Conservation (phyloP, 2,888 invertebrate genomes). For the Siphonodentalium dalli region DNA sequence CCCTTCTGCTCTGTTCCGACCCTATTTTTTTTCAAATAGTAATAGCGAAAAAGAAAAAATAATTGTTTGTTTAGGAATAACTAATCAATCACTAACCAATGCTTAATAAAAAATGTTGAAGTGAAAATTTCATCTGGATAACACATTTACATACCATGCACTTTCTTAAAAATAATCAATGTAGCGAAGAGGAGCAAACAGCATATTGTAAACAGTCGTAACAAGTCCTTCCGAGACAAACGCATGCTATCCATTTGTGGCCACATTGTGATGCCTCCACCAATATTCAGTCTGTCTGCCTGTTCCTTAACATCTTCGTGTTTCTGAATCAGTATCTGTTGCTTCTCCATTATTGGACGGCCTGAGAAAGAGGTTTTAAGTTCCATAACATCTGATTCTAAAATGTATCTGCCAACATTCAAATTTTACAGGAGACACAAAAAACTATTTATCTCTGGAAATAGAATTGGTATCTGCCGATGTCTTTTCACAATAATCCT, state of each 20-base stretch:
- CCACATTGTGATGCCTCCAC: conserved; percentile 61
- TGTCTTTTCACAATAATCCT: too few species aligned
- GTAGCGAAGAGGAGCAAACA: conserved; percentile 29
- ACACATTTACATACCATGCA: conserved; percentile 45
- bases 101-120: not conserved
- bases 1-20: too few species aligned
- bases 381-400: too few species aligned
- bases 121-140: not conserved
- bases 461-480: too few species aligned
- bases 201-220: conserved; percentile 33
- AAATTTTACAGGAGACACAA: too few species aligned
- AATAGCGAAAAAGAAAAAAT: too few species aligned
- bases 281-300: conserved; percentile 45
- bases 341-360: conserved; percentile 19
- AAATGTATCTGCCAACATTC: too few species aligned
- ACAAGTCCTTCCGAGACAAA: conserved; percentile 37
- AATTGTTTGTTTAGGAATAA: too few species aligned
- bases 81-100: too few species aligned
- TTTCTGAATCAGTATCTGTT: conserved; percentile 39
- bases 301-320: conserved; percentile 48
- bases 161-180: conserved; percentile 29
- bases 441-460: too few species aligned
- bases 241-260: conserved; percentile 61
- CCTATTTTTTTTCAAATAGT: too few species aligned
- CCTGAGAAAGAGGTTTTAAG: too few species aligned